Base-by-base conservation (phyloP, 2,113 vertebrate species). In the Aegithalos caudatus region DNA sequence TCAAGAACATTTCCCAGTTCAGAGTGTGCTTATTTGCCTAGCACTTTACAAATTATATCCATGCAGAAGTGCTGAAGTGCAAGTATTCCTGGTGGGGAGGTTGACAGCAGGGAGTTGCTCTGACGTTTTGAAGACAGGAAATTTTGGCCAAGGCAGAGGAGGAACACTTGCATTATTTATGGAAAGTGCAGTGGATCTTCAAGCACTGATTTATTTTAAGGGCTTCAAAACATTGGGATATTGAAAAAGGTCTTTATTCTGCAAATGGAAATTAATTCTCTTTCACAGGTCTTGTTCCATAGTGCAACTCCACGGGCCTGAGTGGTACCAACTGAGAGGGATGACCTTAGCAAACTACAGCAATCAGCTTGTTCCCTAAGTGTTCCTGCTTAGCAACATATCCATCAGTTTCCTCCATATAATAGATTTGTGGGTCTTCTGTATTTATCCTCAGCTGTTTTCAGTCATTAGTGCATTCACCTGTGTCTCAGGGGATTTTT, bases 41-140 rank as follows among this genome's bases (percentile, higher is more conserved):
- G 89, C 92, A 86, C 93, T 96, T 96, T 94, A 64, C 90, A 96
- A 90, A 96, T 95, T 92, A 86, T 88, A 44, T 81, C 92, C 67
- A 5, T 13, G 60, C 72, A 71, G 92, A 94, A 92, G 79, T 90
- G 93, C 92, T 96, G 90, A 97, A 86, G 47, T 29, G 85, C 90
- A 42, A n/a, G 51, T 90, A 67, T 95, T 95, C 33, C 82, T 86
- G 64, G 17, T 78, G 67, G 54, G 48, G 33, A 54, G 70, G 84
- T 7, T 42, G 56, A 77, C 71, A 78, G 79, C 4, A 0, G 44
- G 67, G n/a, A 38, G 62, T 65, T 73, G 84, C 70, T 14, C 77
- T 62, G 69, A 21, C 1, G 0, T 27, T 83, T 19, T 51, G 88
- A 85, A 90, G 90, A 61, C 27, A 25, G 71, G 38, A 12, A n/a